phyloP scores from a whole-genome alignment of 2,888 invertebrate species.

The Cordilura impudica region DNA sequence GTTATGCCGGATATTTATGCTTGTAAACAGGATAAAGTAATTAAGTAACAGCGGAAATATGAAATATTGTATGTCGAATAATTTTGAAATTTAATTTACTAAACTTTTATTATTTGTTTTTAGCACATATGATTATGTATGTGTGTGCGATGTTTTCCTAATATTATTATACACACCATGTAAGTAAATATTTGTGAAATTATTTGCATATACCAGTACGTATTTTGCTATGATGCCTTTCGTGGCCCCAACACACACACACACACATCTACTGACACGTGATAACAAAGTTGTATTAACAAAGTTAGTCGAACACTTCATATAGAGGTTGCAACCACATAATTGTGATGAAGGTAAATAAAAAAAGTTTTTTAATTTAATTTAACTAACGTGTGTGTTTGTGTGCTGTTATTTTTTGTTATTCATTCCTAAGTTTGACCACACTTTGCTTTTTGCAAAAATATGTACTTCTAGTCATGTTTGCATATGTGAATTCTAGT shows the following conservation, averaged over 20 bases:
- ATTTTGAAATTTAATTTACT: slow-evolving; percentile 1
- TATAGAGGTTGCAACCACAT: slow-evolving; percentile 60
- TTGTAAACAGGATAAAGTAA: not conserved
- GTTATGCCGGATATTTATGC: not conserved
- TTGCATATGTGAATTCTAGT: not conserved
- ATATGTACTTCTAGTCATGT: not conserved
- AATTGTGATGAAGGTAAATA: slow-evolving; percentile 62
- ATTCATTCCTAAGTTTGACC: slow-evolving; percentile 37
- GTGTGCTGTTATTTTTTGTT: slow-evolving; percentile 21
- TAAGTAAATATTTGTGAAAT: slow-evolving; percentile 55
- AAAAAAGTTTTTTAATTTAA: slow-evolving; percentile 61
- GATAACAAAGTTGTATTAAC: slow-evolving; percentile 60
- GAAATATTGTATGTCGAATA: not conserved
- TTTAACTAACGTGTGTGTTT: slow-evolving; percentile 54
- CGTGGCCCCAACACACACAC: not conserved
- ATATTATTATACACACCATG: not conserved
- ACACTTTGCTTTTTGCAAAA: not conserved
- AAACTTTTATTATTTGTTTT: not conserved
- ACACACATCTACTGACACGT: slow-evolving; percentile 15
- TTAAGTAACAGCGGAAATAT: slow-evolving; percentile 19
- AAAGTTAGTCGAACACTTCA: slow-evolving; percentile 62
- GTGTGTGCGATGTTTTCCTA: not conserved
- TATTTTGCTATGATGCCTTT: not conserved
- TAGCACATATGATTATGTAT: not conserved
- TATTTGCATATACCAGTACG: slow-evolving; percentile 47